Percentiles rank a stretch among this genome's conserved stretches.
These are phyloP conservation scores for Liasis olivaceus DNA, from an alignment of 2,797 vertebrate genomes.

Conservation along the genomic window DNA sequence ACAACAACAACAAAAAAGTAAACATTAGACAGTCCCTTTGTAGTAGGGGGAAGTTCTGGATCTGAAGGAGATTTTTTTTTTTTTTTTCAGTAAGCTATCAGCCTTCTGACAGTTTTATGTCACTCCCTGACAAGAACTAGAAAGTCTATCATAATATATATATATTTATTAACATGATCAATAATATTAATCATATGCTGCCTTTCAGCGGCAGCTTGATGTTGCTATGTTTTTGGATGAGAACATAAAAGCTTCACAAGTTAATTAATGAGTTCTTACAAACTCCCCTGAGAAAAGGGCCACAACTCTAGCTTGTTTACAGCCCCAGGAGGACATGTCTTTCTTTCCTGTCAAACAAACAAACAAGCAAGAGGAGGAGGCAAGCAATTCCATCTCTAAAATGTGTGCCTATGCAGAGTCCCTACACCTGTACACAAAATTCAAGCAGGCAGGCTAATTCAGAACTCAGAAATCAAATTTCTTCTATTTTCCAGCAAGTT, in stretches of 20 bases:
- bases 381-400: conserved; percentile 20
- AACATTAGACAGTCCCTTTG: background rate
- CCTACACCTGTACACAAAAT: conserved; percentile 1
- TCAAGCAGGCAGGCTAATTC: background rate
- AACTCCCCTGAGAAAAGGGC: conserved; percentile 40
- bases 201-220: conserved; percentile 30
- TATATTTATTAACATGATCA: conserved; percentile 32
- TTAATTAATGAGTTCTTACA: conserved; percentile 54
- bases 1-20: background rate
- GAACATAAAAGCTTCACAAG: conserved; percentile 29
- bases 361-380: background rate
- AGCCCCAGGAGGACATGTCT: conserved; percentile 38
- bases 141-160: background rate
- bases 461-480: background rate
- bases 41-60: background rate
- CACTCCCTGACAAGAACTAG: background rate
- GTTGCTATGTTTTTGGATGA: background rate
- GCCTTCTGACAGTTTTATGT: background rate
- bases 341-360: conserved; percentile 1
- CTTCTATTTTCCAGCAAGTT: background rate
- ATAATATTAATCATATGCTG: conserved; percentile 36
- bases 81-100: background rate
- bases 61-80: conserved; percentile 1
- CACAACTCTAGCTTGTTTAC: conserved; percentile 17
- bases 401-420: conserved; percentile 2